These are phyloP conservation scores for Prosopocoilus inquinatus DNA, from an alignment of 2,888 invertebrate genomes.

Conservation along the genomic window DNA sequence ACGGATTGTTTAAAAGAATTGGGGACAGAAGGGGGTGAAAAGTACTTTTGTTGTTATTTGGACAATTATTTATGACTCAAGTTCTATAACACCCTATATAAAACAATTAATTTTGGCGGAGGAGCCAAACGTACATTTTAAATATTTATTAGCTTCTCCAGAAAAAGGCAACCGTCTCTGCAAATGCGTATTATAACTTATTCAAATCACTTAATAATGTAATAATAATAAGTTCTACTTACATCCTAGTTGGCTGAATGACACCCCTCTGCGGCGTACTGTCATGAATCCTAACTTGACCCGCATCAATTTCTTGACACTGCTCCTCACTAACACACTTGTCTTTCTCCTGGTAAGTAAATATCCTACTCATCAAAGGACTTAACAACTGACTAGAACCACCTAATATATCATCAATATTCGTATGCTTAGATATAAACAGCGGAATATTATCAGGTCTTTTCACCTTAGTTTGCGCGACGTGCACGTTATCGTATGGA, in stretches of 20 bases:
- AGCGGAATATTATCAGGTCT: slow-evolving; percentile 52
- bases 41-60: no score
- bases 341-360: slow-evolving; percentile 43
- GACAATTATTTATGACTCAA: no score
- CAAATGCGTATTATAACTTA: no score
- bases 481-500: slow-evolving; percentile 69
- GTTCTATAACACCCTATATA: no score
- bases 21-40: no score
- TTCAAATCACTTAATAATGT: no score
- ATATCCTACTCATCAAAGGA: slow-evolving; percentile 62
- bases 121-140: no score
- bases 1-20: no score
- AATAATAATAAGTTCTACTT: slow-evolving; percentile 34
- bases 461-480: slow-evolving; percentile 27
- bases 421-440: slow-evolving; percentile 82
- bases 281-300: slow-evolving; percentile 77
- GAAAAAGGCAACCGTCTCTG: no score
- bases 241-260: slow-evolving; percentile 53
- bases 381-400: slow-evolving; percentile 59
- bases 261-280: slow-evolving; percentile 70
- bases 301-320: slow-evolving; percentile 73
- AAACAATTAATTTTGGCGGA: no score
- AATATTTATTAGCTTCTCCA: no score
- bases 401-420: slow-evolving; percentile 88
- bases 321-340: slow-evolving; percentile 52